Evolutionary conservation across 2,113 vertebrate genomes (phyloP), one percentile per base, ranked within the genome.

Genomic region (Urocynchramus pylzowi): DNA sequence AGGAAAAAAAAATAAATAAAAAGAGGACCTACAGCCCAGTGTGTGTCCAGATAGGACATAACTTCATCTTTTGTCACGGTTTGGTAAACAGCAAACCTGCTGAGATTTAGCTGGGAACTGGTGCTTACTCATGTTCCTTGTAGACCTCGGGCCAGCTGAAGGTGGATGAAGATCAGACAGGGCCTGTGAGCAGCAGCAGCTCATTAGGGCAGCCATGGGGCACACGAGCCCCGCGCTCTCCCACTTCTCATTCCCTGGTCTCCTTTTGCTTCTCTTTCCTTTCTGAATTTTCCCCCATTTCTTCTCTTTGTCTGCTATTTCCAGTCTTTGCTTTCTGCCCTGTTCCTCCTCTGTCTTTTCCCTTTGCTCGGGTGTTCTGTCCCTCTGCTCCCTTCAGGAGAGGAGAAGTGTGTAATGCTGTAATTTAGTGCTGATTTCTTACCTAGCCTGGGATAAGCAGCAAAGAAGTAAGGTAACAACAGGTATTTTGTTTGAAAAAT

Each of bases 221-320:
- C 53, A 42, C 7, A 1, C 1, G 0, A 60, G 42, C 30, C 42
- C 42, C 0, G 0, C 0, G 0, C 39, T 30, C 45, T 37, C 42
- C 26, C 57, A 4, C 18, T 76, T 68, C 78, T 53, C 44, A 42
- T 60, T 80, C 39, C 28, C 11, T 56, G 44, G 10, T 54, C 37
- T 88, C 41, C 33, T 30, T 50, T 44, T 49, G 10, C 23, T 49
- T 70, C 28, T 61, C 37, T 50, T 45, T 47, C 31, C 54, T 69
- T 61, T 37, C 49, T 75, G 28, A 7, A 54, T 56, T 93, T 50
- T 28, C 1, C 21, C 37, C 44, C 52, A 4, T 63, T 82, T 76
- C 26, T 76, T 52, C 59, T 28, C 33, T 74, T 75, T 26, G 17
- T 68, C n/a, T 56, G 8, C 23, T 61, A 28, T 39, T 73, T 63